phyloP scores from a whole-genome alignment of 2,888 invertebrate species.

The Mesopsocus fuscifrons region DNA sequence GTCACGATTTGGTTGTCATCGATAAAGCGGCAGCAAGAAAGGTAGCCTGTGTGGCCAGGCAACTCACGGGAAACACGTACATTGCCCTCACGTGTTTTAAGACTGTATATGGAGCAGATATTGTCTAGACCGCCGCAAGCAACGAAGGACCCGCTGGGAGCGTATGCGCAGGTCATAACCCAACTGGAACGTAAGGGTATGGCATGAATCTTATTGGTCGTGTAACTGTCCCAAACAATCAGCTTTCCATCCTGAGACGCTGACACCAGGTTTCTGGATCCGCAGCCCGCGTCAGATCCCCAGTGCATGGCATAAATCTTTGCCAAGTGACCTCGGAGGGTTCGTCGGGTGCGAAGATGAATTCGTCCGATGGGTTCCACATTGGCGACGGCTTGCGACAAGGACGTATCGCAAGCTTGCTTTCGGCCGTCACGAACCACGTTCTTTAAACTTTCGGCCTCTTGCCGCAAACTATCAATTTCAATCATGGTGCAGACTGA shows the following conservation, averaged over 20 bases:
- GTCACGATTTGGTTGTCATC: conserved; percentile 99
- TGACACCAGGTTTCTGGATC: conserved; percentile 80
- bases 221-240: conserved; percentile 99
- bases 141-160: conserved; percentile 96
- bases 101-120: conserved; percentile 98
- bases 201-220: conserved; percentile 99
- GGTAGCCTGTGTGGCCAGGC: conserved; percentile 97
- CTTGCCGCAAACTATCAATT: conserved; percentile 94
- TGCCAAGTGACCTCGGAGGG: conserved; percentile 96
- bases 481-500: too few species aligned
- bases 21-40: conserved; percentile 98
- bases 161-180: conserved; percentile 99
- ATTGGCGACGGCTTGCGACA: conserved; percentile 90
- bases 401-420: conserved; percentile 96
- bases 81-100: conserved; percentile 97
- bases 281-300: conserved; percentile 85
- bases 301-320: conserved; percentile 99
- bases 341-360: conserved; percentile 98
- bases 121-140: conserved; percentile 99
- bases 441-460: conserved; percentile 99
- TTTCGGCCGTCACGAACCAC: conserved; percentile 98
- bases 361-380: conserved; percentile 98
- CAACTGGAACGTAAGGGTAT: conserved; percentile 98
- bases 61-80: conserved; percentile 97
- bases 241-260: conserved; percentile 98